Evolutionary conservation across 2,797 vertebrate species (phyloP), one percentile per base, ranked within the genome.

Genomic region (Merluccius polli): DNA sequence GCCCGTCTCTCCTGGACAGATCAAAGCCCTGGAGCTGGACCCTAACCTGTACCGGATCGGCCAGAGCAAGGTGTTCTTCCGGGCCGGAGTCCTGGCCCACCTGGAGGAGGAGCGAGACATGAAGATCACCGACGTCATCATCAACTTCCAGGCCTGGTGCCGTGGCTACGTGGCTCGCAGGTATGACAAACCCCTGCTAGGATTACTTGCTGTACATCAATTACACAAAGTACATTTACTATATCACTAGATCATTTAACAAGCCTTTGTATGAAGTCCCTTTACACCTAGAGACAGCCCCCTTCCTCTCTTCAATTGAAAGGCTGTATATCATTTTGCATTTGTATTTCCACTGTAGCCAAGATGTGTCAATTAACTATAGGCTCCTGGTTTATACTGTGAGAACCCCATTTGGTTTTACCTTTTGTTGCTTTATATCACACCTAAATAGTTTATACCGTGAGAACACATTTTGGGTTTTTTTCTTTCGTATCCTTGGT

Each of bases 121-220:
- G 93, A 99, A 99, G 93, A 99, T 99, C 90, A 99, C 97, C 0
- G 98, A 99, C 27, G 96, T 99, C 87, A 99, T 99, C 90, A 99
- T 99, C 82, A 95, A 95, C 72, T 99, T 99, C 94, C 98, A 99
- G 91, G 97, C 98, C 76, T 98, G 96, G 92, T 99, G 98, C 86
- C 92, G 98, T 88, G 98, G 98, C 82, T 97, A 95, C 77, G 91
- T 99, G 77, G 98, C 98, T 72, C 96, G 98, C 90, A 99, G 96
- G 98, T 99, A 93, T 93, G 95, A 41, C 2, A 9, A 59, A n/a
- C 21, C 48, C 38, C 38, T 12, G 33, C 33, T 35, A 35, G 8
- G 59, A 65, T 12, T 27, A 27, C 59, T 12, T 24, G 2, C 24
- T 65, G 59, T 13, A 65, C 24, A n/a, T 12, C n/a, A 12, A 21